phyloP scores from a whole-genome alignment of 2,113 vertebrate species.

The Caloenas nicobarica region DNA sequence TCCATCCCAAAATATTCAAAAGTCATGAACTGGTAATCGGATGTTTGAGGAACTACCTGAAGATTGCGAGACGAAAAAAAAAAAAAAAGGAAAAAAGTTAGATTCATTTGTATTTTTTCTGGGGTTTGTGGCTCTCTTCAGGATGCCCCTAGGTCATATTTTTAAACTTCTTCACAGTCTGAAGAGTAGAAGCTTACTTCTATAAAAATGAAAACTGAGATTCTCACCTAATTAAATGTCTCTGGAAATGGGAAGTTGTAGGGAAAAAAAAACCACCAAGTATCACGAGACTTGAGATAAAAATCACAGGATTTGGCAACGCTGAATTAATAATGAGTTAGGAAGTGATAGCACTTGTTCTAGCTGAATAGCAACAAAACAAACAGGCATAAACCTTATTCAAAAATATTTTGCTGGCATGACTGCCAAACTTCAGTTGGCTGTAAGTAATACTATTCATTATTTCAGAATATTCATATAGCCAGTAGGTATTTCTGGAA shows the following conservation, averaged over 20 bases:
- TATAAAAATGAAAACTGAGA: constrained; percentile 45
- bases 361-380: constrained; percentile 34
- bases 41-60: not conserved
- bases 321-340: not conserved
- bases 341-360: constrained; percentile 56
- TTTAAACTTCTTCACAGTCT: constrained; percentile 21
- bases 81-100: not conserved
- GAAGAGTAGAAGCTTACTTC: constrained; percentile 23
- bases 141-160: constrained; percentile 14
- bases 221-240: constrained; percentile 57
- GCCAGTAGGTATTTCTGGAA: constrained; percentile 46
- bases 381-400: constrained; percentile 45
- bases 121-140: constrained; percentile 1
- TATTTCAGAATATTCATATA: constrained; percentile 52
- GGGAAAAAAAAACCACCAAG: not conserved
- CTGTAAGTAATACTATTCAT: constrained; percentile 26
- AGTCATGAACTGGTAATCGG: not conserved
- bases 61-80: not conserved
- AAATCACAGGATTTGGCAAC: constrained; percentile 46
- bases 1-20: not conserved
- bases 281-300: constrained; percentile 38
- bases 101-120: not conserved
- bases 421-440: constrained; percentile 30
- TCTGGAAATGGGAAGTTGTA: not conserved
- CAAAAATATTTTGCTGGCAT: constrained; percentile 15